Percentiles rank a stretch among this genome's conserved stretches.
Evolutionary conservation across 2,888 invertebrate species (phyloP).

Genomic region (Craniophora ligustri): DNA sequence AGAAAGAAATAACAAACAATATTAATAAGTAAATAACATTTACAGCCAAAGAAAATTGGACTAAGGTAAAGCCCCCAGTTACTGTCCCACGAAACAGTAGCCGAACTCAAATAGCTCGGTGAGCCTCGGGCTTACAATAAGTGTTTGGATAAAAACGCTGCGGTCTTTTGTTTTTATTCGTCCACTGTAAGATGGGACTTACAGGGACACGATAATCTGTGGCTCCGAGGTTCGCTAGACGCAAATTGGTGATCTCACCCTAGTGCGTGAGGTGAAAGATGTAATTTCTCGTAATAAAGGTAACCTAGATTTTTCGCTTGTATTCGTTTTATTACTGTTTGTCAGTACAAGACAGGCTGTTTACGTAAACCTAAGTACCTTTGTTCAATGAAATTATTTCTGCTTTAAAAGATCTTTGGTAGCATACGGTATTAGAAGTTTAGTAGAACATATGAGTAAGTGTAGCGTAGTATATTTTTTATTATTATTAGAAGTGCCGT

Average conservation of each 20-base stretch:
- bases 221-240: constrained; percentile 31
- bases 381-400: background rate
- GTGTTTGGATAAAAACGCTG: constrained; percentile 48
- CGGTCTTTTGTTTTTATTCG: constrained; percentile 44
- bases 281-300: constrained; percentile 25
- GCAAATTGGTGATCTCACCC: constrained; percentile 41
- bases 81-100: constrained; percentile 45
- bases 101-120: constrained; percentile 46
- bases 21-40: constrained; percentile 23
- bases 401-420: background rate
- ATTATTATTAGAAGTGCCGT: too few relatives aligned
- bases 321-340: background rate
- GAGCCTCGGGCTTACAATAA: constrained; percentile 43
- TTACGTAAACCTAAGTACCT: too few relatives aligned
- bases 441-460: too few relatives aligned
- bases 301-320: constrained; percentile 9
- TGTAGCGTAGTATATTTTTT: too few relatives aligned
- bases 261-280: constrained; percentile 18
- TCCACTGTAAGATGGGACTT: constrained; percentile 32
- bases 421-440: too few relatives aligned
- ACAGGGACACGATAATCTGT: constrained; percentile 40
- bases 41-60: constrained; percentile 36
- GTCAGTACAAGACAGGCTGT: background rate
- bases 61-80: constrained; percentile 42
- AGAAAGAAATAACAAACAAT: constrained; percentile 7